Percentiles rank a stretch among this genome's conserved stretches.
Evolutionary conservation across 2,113 vertebrate genomes (phyloP).

Genomic region (Hippocampus guttulatus): DNA sequence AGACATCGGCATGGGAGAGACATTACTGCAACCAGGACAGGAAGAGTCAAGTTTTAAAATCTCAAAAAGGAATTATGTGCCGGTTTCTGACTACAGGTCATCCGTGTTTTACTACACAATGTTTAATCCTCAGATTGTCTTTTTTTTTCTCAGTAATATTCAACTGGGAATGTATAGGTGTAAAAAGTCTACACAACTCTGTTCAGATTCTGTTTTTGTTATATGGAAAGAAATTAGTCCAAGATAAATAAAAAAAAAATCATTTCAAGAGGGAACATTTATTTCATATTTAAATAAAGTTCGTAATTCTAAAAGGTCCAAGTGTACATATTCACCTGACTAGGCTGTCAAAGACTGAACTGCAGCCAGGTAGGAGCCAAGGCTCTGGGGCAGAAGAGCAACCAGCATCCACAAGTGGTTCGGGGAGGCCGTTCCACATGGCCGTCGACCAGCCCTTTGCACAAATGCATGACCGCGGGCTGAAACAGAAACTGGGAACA

Average conservation of each 20-base stretch:
- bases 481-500: slow-evolving; percentile 41
- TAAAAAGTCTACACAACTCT: too few relatives aligned
- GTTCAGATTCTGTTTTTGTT: too few relatives aligned
- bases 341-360: slow-evolving; percentile 73
- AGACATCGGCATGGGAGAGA: slow-evolving; percentile 41
- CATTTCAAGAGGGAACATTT: too few relatives aligned
- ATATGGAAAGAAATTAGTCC: too few relatives aligned
- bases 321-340: slow-evolving; percentile 64
- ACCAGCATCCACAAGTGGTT: slow-evolving; percentile 36
- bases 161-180: too few relatives aligned
- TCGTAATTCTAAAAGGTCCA: background rate
- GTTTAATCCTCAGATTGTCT: too few relatives aligned
- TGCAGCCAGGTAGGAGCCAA: slow-evolving; percentile 78
- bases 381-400: slow-evolving; percentile 66
- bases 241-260: too few relatives aligned
- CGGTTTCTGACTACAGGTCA: too few relatives aligned
- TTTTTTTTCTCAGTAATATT: too few relatives aligned
- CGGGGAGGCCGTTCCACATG: slow-evolving; percentile 52
- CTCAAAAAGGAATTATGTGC: background rate
- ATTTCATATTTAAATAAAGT: too few relatives aligned
- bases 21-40: slow-evolving; percentile 43
- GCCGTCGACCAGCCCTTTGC: slow-evolving; percentile 57
- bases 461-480: slow-evolving; percentile 39
- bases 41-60: background rate
- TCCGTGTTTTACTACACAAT: too few relatives aligned